Conservation (phyloP, 2,797 vertebrate genomes). For the Amblyraja radiata region DNA sequence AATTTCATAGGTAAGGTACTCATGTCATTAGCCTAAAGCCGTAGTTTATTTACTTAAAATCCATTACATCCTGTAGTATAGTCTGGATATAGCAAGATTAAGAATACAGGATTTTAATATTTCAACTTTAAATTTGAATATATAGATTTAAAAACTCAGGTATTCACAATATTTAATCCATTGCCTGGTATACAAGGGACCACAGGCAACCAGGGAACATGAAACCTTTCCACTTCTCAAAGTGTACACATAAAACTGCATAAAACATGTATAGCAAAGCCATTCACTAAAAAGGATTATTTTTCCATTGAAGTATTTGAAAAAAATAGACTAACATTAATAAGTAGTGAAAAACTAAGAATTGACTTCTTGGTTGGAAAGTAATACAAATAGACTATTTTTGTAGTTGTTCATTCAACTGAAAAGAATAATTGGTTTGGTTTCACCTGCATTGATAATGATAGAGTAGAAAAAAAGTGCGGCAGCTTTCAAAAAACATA, state of each 20-base stretch:
- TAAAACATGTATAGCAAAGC: background rate
- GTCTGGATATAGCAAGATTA: background rate
- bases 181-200: background rate
- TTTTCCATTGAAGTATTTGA: background rate
- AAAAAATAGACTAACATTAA: background rate
- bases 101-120: conserved; percentile 1
- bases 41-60: conserved; percentile 8
- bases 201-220: background rate
- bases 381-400: background rate
- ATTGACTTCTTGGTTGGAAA: background rate
- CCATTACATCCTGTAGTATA: conserved; percentile 7
- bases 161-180: background rate
- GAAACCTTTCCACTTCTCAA: background rate
- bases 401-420: background rate
- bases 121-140: background rate
- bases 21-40: background rate
- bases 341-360: background rate
- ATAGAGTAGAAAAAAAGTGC: background rate
- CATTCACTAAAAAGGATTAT: background rate
- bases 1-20: background rate
- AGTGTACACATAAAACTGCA: background rate
- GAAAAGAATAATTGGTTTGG: background rate
- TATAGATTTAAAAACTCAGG: background rate
- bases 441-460: background rate
- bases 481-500: background rate